phyloP scores from a whole-genome alignment of 2,888 invertebrate genomes.

The Limnephilus rhombicus region DNA sequence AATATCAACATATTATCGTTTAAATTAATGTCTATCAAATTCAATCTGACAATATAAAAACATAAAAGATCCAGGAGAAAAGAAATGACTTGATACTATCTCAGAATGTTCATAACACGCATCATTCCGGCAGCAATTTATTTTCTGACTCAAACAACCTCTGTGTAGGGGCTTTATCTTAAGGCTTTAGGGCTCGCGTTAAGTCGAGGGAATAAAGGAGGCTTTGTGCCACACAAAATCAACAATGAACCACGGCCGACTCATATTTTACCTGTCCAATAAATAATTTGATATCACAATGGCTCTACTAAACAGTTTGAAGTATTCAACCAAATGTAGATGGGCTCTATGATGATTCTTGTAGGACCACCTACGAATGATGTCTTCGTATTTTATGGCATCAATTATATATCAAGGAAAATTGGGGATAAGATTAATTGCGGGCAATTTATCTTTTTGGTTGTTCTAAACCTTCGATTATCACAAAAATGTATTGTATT shows the following conservation, averaged over 20 bases:
- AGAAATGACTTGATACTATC: slow-evolving; percentile 18
- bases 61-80: neutral
- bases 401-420: slow-evolving; percentile 31
- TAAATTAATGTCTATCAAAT: neutral
- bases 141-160: slow-evolving; percentile 9
- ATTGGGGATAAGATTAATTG: neutral
- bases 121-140: slow-evolving; percentile 10
- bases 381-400: neutral
- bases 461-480: neutral
- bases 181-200: slow-evolving; percentile 50
- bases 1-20: neutral
- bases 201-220: slow-evolving; percentile 52
- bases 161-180: slow-evolving; percentile 23
- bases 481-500: neutral
- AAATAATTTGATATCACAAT: slow-evolving; percentile 55
- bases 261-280: slow-evolving; percentile 52
- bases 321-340: neutral
- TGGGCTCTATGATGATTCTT: slow-evolving; percentile 5
- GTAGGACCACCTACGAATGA: slow-evolving; percentile 48
- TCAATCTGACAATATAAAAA: slow-evolving; percentile 8
- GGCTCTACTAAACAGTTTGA: neutral
- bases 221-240: slow-evolving; percentile 48
- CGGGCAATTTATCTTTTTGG: neutral
- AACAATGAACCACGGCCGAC: slow-evolving; percentile 33
- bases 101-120: slow-evolving; percentile 4